Percentiles rank a stretch among this genome's conserved stretches.
phyloP scores from a whole-genome alignment of 1,140 invertebrate species.

The Calephelis virginiensis region DNA sequence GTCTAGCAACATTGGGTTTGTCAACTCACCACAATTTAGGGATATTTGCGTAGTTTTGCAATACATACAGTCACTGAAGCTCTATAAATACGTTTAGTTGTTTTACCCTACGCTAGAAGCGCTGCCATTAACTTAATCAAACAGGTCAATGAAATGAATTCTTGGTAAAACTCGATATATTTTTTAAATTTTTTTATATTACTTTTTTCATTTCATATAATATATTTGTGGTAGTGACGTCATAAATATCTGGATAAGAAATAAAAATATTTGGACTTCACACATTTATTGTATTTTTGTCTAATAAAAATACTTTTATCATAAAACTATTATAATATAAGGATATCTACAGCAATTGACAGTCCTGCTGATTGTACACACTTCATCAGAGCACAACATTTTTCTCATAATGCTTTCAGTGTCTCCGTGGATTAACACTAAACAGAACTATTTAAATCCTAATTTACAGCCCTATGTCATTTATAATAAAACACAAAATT shows the following conservation, averaged over 20 bases:
- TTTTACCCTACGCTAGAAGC: no score
- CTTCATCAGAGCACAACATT: slow-evolving; percentile 52
- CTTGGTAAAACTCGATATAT: not conserved
- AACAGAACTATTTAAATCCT: slow-evolving; percentile 56
- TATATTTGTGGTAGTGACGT: not conserved
- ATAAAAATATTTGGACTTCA: slow-evolving; percentile 65
- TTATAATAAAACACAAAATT: slow-evolving; percentile 48
- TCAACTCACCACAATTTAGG: no score
- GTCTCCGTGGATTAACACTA: slow-evolving; percentile 40
- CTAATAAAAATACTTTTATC: slow-evolving; percentile 77
- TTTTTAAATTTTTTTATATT: not conserved
- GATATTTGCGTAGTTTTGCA: no score
- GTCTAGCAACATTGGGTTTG: no score
- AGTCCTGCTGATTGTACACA: slow-evolving; percentile 73
- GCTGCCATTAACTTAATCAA: no score
- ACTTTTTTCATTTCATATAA: no score
- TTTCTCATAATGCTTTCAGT: slow-evolving; percentile 52
- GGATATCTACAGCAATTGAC: slow-evolving; percentile 76
- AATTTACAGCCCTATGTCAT: slow-evolving; percentile 66
- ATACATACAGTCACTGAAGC: no score
- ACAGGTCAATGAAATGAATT: no score
- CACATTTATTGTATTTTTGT: slow-evolving; percentile 78
- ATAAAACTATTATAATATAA: slow-evolving; percentile 67
- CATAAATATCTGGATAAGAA: slow-evolving; percentile 23
- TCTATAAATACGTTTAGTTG: no score